A percentile compares a stretch with the other conserved stretches of the same genome.
These are phyloP conservation scores for Cantharis nigra DNA, from an alignment of 2,888 invertebrate genomes.

Conservation along the genomic window DNA sequence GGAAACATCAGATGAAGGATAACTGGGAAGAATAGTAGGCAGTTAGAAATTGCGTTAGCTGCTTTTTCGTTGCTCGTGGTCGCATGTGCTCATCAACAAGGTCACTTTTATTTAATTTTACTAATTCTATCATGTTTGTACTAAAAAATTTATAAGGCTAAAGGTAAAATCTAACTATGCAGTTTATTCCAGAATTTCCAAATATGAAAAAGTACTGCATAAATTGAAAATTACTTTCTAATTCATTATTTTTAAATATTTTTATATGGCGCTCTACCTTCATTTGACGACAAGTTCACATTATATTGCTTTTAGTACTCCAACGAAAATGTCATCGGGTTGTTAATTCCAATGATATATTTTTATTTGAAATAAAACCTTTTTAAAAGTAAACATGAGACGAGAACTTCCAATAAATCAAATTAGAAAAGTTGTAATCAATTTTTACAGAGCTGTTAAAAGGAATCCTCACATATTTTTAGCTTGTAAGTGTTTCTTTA, in stretches of 20 bases:
- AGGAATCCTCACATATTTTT: not conserved
- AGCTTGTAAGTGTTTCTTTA: not conserved
- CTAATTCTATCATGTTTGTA: too few species aligned
- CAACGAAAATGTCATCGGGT: not conserved
- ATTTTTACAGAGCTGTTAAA: not conserved
- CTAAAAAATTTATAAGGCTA: too few species aligned
- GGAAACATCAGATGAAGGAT: not conserved
- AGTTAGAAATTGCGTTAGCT: not conserved
- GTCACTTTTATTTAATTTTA: not conserved
- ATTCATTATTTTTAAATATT: not conserved
- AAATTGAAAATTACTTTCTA: not conserved
- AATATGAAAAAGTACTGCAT: not conserved
- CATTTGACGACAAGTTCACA: not conserved
- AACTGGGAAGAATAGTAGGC: not conserved
- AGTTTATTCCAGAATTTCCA: not conserved
- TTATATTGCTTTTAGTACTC: not conserved
- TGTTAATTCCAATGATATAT: not conserved
- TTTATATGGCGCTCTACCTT: not conserved
- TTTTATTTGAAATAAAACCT: not conserved
- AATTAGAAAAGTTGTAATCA: not conserved
- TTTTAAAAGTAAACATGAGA: not conserved
- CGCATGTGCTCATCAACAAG: not conserved
- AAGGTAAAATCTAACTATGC: not conserved
- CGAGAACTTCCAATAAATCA: not conserved
- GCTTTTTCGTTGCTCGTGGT: not conserved